These are phyloP conservation scores for Leucoraja erinaceus DNA, from an alignment of 2,113 vertebrate species.

Conservation along the genomic window DNA sequence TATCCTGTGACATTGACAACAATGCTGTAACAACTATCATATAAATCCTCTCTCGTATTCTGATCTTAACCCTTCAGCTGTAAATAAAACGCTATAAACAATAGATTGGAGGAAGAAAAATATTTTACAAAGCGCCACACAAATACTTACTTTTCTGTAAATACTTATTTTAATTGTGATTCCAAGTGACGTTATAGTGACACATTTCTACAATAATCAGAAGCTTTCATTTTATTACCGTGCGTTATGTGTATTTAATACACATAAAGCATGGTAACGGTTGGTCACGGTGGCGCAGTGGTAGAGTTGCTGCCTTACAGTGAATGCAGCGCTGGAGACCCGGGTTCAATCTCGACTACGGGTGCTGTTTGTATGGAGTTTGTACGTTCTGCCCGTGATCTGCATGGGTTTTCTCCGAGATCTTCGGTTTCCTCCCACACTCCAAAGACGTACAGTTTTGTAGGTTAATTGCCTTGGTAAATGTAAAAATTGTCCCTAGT, in stretches of 20 bases:
- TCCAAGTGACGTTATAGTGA: background rate
- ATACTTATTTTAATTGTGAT: background rate
- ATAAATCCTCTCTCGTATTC: background rate
- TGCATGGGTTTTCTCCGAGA: too few species aligned
- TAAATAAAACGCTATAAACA: background rate
- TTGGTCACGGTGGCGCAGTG: too few species aligned
- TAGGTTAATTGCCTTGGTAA: too few species aligned
- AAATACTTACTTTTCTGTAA: background rate
- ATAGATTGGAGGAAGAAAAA: background rate
- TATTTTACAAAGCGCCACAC: background rate
- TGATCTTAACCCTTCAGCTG: background rate
- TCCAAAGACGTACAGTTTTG: too few species aligned
- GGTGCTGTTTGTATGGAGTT: too few species aligned
- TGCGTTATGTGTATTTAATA: background rate
- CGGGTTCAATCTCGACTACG: too few species aligned
- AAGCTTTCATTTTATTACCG: background rate
- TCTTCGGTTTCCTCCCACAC: too few species aligned
- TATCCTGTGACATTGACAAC: background rate
- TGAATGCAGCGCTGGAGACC: too few species aligned
- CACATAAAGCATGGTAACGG: too few species aligned
- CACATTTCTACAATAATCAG: background rate
- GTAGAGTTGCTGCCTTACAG: too few species aligned
- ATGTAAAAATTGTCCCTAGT: too few species aligned
- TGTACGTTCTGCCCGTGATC: too few species aligned
- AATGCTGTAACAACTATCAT: background rate